phyloP scores from a whole-genome alignment of 2,113 vertebrate genomes.

The Hyperoodon ampullatus region DNA sequence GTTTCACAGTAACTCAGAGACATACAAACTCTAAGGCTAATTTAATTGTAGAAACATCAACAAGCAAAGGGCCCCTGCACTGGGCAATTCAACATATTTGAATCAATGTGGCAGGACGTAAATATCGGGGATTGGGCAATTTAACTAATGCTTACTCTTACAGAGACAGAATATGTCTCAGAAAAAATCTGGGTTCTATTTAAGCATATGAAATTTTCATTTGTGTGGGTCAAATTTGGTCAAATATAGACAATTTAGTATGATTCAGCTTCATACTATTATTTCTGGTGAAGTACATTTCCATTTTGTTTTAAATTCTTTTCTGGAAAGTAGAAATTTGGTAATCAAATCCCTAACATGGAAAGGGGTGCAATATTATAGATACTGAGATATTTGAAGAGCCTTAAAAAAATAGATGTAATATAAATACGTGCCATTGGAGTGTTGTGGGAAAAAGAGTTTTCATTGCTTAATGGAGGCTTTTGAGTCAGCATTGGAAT shows the following conservation, averaged over 20 bases:
- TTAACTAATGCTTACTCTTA: neutral
- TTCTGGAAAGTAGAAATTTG: slow-evolving; percentile 26
- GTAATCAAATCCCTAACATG: neutral
- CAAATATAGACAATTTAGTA: neutral
- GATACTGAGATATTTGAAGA: neutral
- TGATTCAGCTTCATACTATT: neutral
- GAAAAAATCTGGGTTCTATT: slow-evolving; percentile 33
- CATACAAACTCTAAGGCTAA: neutral
- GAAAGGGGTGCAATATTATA: neutral
- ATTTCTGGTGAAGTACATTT: slow-evolving; percentile 1
- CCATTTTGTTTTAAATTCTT: neutral
- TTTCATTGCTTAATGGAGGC: neutral
- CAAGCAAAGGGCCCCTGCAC: neutral
- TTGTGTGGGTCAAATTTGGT: neutral
- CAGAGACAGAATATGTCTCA: neutral
- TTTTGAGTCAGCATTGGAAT: slow-evolving; percentile 9
- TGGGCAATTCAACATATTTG: neutral
- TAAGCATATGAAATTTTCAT: neutral
- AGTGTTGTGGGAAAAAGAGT: neutral
- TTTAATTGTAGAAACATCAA: slow-evolving; percentile 28
- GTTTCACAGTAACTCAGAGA: slow-evolving; percentile 1
- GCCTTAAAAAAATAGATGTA: neutral
- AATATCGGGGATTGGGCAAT: neutral
- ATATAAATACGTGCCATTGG: neutral
- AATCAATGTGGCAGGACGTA: slow-evolving; percentile 18